phyloP scores from a whole-genome alignment of 1,140 invertebrate species.

The Armadillidium nasatum region DNA sequence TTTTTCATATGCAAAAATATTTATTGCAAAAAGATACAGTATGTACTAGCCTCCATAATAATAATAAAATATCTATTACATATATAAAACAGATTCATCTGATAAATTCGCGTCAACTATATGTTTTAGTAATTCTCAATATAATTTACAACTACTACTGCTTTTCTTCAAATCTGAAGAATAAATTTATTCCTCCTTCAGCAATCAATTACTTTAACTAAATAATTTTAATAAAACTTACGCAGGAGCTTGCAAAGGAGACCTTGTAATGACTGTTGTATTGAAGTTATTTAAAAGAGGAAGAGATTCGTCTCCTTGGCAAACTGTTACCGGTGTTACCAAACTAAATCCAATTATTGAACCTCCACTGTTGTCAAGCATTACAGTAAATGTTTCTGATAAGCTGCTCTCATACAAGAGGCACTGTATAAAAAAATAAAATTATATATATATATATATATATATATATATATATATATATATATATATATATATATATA shows the following conservation, averaged over 20 bases:
- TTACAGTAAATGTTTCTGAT: background rate
- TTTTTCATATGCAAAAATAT: too few species aligned
- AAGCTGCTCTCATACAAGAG: background rate
- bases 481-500: too few species aligned
- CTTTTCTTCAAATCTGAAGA: too few species aligned
- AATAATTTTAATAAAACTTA: background rate
- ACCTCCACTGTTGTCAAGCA: constrained; percentile 2
- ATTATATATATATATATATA: background rate
- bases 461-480: too few species aligned
- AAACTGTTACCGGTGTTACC: background rate
- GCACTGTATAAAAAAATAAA: background rate
- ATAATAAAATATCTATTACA: too few species aligned
- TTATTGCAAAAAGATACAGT: too few species aligned
- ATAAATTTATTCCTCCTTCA: too few species aligned
- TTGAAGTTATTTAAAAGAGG: background rate
- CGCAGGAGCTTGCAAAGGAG: background rate
- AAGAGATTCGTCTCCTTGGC: background rate
- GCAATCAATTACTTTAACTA: background rate
- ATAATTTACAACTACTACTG: too few species aligned
- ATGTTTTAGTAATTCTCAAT: too few species aligned
- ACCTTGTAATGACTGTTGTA: background rate
- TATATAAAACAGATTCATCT: too few species aligned
- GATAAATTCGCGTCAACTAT: too few species aligned
- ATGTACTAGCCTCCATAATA: too few species aligned
- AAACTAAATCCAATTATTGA: background rate